phyloP scores from a whole-genome alignment of 2,113 vertebrate genomes.

The Mesembrinibis cayennensis region DNA sequence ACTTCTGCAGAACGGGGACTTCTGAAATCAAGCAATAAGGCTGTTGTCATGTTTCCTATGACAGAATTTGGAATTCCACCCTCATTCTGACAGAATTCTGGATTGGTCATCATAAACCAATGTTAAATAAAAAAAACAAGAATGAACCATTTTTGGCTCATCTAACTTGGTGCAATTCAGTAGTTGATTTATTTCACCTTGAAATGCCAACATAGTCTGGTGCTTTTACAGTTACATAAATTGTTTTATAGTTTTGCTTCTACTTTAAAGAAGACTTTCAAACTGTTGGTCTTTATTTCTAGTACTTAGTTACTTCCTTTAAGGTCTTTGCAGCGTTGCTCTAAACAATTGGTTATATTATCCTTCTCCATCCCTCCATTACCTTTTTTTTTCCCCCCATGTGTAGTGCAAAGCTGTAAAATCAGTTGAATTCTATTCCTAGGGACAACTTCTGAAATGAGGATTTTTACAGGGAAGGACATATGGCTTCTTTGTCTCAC shows the following conservation, averaged over 20 bases:
- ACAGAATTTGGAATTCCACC: background rate
- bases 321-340: background rate
- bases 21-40: background rate
- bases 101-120: background rate
- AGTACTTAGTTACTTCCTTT: background rate
- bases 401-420: background rate
- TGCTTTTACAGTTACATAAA: accelerated
- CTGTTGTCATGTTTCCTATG: background rate
- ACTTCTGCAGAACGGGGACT: background rate
- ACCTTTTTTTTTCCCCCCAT: background rate
- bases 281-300: background rate
- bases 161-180: background rate
- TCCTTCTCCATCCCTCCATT: background rate
- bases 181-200: background rate
- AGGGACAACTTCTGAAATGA: background rate
- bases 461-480: background rate
- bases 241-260: background rate
- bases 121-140: background rate
- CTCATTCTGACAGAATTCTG: background rate
- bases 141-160: background rate
- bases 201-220: background rate
- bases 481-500: background rate
- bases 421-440: background rate
- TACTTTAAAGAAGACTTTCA: background rate
- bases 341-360: background rate